These are phyloP conservation scores for Cladopsammia gracilis DNA, from an alignment of 64 coral and sea anemone genomes.

Conservation along the genomic window DNA sequence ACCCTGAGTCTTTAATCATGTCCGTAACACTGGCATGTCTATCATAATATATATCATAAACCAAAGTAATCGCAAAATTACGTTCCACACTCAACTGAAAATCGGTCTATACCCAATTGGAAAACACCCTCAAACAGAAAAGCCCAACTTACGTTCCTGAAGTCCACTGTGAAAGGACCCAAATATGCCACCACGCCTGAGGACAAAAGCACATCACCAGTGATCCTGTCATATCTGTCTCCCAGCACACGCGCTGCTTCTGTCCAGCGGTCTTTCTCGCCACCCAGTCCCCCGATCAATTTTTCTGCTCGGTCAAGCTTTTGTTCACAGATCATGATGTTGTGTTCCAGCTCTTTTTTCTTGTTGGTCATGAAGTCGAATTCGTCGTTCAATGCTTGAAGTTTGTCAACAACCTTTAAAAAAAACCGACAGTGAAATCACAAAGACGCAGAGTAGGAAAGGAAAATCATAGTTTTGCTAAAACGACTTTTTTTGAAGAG, in stretches of 20 bases:
- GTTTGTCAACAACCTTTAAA: constrained; percentile 94
- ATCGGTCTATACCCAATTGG: too few relatives aligned
- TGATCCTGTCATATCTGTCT: constrained; percentile 96
- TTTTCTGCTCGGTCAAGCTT: constrained; percentile 98
- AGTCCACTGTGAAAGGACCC: constrained; percentile 98
- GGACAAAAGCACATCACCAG: constrained; percentile 94
- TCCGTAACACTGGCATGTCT: too few relatives aligned
- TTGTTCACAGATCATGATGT: constrained; percentile 95
- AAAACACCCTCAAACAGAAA: neutral
- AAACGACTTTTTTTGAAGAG: too few relatives aligned
- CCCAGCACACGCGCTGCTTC: constrained; percentile 84
- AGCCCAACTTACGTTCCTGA: constrained; percentile 89
- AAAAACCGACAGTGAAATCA: neutral
- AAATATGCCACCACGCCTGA: constrained; percentile 96
- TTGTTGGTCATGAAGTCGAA: constrained; percentile 97
- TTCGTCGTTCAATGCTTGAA: constrained; percentile 98
- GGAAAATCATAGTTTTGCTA: too few relatives aligned
- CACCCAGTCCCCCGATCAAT: constrained; percentile 98
- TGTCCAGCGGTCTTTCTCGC: constrained; percentile 99
- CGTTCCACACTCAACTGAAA: too few relatives aligned
- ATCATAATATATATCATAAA: too few relatives aligned
- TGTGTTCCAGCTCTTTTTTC: constrained; percentile 95
- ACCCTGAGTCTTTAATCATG: too few relatives aligned
- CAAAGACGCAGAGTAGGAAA: too few relatives aligned
- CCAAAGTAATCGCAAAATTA: too few relatives aligned